Percentiles rank a stretch among this genome's conserved stretches.
These are phyloP conservation scores for Chrosomus eos DNA, from an alignment of 2,797 vertebrate species.

Conservation along the genomic window DNA sequence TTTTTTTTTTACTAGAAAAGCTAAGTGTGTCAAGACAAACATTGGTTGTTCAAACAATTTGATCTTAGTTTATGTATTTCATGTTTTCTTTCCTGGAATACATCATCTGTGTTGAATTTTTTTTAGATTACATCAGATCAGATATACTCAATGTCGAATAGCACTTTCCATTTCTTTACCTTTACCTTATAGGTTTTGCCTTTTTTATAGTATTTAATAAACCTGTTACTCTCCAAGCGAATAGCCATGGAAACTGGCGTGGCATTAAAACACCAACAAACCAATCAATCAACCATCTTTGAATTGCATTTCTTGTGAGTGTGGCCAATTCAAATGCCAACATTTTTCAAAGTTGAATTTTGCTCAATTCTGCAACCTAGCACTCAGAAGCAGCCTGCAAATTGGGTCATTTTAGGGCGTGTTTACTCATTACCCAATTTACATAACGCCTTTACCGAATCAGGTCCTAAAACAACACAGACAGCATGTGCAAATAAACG, in stretches of 20 bases:
- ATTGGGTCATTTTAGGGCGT: neutral
- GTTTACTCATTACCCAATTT: neutral
- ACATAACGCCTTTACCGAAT: neutral
- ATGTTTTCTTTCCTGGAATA: neutral
- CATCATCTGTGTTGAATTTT: neutral
- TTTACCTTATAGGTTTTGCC: neutral
- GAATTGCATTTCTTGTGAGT: neutral
- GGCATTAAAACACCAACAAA: neutral
- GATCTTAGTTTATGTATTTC: neutral
- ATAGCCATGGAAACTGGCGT: neutral
- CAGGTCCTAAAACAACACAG: neutral
- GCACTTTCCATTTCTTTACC: neutral
- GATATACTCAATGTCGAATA: neutral
- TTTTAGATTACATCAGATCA: neutral
- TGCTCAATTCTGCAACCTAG: neutral
- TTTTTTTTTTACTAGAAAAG: neutral
- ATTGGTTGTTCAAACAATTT: neutral
- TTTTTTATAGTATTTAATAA: neutral
- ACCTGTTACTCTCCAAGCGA: neutral
- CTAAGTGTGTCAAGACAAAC: neutral
- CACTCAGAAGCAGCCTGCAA: neutral
- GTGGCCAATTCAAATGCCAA: neutral
- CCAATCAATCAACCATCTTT: neutral
- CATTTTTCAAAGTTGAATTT: neutral
- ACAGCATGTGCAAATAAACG: constrained; percentile 9